These are phyloP conservation scores for Rhyzopertha dominica DNA, from an alignment of 1,140 invertebrate species.

Conservation along the genomic window DNA sequence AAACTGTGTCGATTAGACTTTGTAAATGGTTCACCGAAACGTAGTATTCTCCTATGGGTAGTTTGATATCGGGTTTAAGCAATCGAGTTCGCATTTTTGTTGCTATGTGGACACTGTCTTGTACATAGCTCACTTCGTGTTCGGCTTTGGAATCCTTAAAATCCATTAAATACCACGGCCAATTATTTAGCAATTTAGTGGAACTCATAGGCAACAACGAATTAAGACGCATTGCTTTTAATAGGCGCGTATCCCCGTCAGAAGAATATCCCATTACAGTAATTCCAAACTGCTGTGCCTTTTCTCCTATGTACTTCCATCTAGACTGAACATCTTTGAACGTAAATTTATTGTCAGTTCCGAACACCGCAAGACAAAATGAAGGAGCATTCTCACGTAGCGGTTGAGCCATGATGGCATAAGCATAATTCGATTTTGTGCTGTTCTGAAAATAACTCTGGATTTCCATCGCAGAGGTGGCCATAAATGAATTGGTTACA, in stretches of 20 bases:
- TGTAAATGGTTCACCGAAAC: too few species aligned
- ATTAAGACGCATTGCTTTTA: constrained; percentile 6
- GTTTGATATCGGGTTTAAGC: too few species aligned
- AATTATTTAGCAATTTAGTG: too few species aligned
- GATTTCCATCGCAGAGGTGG: too few species aligned
- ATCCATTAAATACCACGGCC: too few species aligned
- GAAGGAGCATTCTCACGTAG: constrained; percentile 9
- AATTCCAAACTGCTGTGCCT: constrained; percentile 2
- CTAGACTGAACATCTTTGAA: constrained; percentile 6
- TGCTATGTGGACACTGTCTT: too few species aligned
- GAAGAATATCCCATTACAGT: constrained; percentile 15
- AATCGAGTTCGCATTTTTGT: too few species aligned
- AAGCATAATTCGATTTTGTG: constrained; percentile 4
- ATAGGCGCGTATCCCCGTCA: constrained; percentile 17
- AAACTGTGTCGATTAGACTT: too few species aligned
- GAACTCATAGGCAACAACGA: too few species aligned
- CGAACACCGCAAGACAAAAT: constrained; percentile 17
- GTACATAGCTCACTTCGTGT: too few species aligned
- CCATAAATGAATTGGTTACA: constrained; percentile 7
- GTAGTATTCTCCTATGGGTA: too few species aligned
- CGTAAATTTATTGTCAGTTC: constrained; percentile 17
- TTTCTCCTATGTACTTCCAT: constrained; percentile 10
- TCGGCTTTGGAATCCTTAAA: too few species aligned
- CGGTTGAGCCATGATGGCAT: constrained; percentile 15
- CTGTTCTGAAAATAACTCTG: background rate